These are phyloP conservation scores for Otolemur crassicaudatus DNA, from an alignment of 2,797 vertebrate genomes.

Conservation along the genomic window DNA sequence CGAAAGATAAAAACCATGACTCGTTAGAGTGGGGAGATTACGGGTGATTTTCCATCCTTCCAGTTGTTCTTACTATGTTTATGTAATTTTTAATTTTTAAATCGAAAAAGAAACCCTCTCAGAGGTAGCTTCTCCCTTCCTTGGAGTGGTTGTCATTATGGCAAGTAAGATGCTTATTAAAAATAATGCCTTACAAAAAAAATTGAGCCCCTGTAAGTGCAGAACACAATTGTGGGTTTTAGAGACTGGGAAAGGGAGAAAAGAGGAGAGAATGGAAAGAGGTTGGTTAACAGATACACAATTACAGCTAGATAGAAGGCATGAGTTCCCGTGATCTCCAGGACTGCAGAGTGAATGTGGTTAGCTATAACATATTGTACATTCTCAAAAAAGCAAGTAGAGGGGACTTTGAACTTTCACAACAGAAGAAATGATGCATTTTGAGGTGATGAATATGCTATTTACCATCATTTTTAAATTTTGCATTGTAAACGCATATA, in stretches of 20 bases:
- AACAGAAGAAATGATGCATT: neutral
- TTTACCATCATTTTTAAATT: neutral
- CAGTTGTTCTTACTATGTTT: neutral
- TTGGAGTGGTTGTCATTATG: slow-evolving; percentile 27
- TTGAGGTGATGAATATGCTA: neutral
- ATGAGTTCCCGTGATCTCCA: neutral
- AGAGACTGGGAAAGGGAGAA: too few species aligned
- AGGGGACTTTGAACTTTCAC: neutral
- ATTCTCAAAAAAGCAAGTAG: neutral
- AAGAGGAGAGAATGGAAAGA: too few species aligned
- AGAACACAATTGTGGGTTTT: too few species aligned
- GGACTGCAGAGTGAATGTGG: neutral
- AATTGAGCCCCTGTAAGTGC: too few species aligned
- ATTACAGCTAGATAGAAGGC: neutral
- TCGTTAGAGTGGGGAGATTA: slow-evolving; percentile 55
- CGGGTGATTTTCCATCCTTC: slow-evolving; percentile 53
- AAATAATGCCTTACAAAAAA: neutral
- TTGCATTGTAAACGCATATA: neutral
- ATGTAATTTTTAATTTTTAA: slow-evolving; percentile 62
- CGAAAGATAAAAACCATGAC: slow-evolving; percentile 54
- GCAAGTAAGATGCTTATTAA: neutral
- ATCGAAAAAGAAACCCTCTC: neutral
- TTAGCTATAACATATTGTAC: too few species aligned
- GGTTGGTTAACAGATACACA: too few species aligned
- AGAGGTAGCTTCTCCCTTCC: neutral